Percentiles rank a stretch among this genome's conserved stretches.
Conservation (phyloP, 2,113 vertebrate species). For the Spea bombifrons region DNA sequence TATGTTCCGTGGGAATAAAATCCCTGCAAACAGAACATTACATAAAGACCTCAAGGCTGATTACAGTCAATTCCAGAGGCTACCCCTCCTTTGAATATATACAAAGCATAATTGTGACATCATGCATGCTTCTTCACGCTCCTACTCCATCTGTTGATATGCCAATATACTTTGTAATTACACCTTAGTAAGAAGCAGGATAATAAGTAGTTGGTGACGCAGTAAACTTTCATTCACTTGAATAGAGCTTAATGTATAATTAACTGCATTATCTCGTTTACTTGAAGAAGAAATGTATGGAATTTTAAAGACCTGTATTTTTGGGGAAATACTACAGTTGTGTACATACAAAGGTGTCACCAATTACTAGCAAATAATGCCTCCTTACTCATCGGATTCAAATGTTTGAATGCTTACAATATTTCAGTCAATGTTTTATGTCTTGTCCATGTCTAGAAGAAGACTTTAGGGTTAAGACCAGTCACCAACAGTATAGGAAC, state of each 20-base stretch:
- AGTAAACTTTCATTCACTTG: conserved; percentile 23
- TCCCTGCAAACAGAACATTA: too few species aligned
- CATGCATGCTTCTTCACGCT: too few species aligned
- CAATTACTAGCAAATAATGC: not conserved
- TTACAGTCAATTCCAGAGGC: too few species aligned
- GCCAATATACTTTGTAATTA: conserved; percentile 1
- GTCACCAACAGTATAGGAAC: too few species aligned
- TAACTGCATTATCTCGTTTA: conserved; percentile 16
- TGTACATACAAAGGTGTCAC: not conserved
- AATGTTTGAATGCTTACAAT: too few species aligned
- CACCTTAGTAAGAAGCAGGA: conserved; percentile 6
- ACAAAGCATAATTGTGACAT: not conserved
- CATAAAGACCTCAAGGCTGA: too few species aligned
- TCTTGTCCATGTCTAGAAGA: too few species aligned
- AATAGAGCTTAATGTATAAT: conserved; percentile 21
- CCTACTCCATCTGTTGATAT: not conserved
- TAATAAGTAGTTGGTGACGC: conserved; percentile 27
- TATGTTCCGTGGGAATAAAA: too few species aligned
- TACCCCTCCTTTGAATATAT: not conserved
- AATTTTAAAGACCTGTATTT: not conserved
- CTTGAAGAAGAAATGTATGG: conserved; percentile 2
- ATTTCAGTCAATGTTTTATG: too few species aligned
- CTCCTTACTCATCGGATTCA: too few species aligned
- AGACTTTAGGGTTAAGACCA: too few species aligned
- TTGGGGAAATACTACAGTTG: not conserved